Evolutionary conservation across 2,888 invertebrate species (phyloP).

Genomic region (Coenonympha glycerion): DNA sequence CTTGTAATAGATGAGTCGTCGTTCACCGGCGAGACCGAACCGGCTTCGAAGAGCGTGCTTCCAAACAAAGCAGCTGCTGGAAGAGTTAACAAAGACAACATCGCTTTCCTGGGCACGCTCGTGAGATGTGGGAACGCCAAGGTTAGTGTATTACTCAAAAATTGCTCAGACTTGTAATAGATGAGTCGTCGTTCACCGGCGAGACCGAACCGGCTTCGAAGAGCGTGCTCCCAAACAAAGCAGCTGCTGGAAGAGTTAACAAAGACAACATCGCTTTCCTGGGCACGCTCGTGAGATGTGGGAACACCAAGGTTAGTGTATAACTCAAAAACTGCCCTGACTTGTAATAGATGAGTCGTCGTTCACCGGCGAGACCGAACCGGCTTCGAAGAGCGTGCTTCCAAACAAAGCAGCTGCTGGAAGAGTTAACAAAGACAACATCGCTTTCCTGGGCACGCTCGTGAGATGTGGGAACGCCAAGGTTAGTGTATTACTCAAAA

Average conservation of each 20-base stretch:
- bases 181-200: conserved; percentile 99
- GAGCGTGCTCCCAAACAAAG: conserved; percentile 79
- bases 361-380: conserved; percentile 99
- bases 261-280: conserved; percentile 96
- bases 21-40: conserved; percentile 99
- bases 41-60: conserved; percentile 84
- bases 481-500: conserved; percentile 87
- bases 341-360: conserved; percentile 99
- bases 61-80: conserved; percentile 80
- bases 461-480: conserved; percentile 97
- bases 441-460: conserved; percentile 98
- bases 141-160: conserved; percentile 35
- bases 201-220: conserved; percentile 97
- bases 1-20: conserved; percentile 98
- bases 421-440: conserved; percentile 85
- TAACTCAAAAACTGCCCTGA: too few species aligned
- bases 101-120: conserved; percentile 98
- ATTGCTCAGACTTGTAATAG: too few species aligned
- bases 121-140: conserved; percentile 97
- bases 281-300: conserved; percentile 97
- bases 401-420: conserved; percentile 79
- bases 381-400: conserved; percentile 84
- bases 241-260: conserved; percentile 79
- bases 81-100: conserved; percentile 85
- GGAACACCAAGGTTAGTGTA: conserved; percentile 84